A percentile compares a stretch with the other conserved stretches of the same genome.
Evolutionary conservation across 1,140 invertebrate genomes (phyloP).

Genomic region (Drosophila subobscura): DNA sequence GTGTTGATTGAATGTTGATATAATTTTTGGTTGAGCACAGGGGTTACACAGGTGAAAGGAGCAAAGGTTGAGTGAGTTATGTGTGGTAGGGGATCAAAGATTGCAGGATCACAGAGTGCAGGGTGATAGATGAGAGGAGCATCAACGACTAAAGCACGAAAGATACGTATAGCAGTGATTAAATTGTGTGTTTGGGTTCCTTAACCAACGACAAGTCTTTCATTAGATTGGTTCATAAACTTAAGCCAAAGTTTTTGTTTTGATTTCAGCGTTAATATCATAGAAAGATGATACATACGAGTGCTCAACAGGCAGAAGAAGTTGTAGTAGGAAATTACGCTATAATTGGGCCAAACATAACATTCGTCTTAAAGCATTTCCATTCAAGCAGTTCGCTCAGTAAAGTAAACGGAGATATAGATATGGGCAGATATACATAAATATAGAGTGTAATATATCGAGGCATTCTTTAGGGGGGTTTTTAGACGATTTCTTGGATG

Average conservation of each 20-base stretch:
- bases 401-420: constrained; percentile 55
- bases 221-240: constrained; percentile 46
- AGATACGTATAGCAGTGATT: too few species aligned
- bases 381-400: constrained; percentile 70
- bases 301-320: constrained; percentile 45
- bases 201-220: constrained; percentile 45
- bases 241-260: constrained; percentile 40
- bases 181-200: constrained; percentile 24
- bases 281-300: constrained; percentile 18
- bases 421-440: constrained; percentile 56
- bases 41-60: too few species aligned
- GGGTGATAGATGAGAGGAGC: too few species aligned
- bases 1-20: constrained; percentile 36
- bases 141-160: too few species aligned
- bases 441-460: constrained; percentile 66
- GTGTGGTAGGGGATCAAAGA: too few species aligned
- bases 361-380: constrained; percentile 75
- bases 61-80: too few species aligned
- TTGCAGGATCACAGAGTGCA: too few species aligned
- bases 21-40: too few species aligned
- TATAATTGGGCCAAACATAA: constrained; percentile 79
- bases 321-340: constrained; percentile 51
- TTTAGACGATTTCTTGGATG: constrained; percentile 42
- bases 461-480: constrained; percentile 49
- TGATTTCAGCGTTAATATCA: constrained; percentile 28